Evolutionary conservation across 2,888 invertebrate genomes (phyloP), one percentile per base, ranked within the genome.

Genomic region (Boloria selene): DNA sequence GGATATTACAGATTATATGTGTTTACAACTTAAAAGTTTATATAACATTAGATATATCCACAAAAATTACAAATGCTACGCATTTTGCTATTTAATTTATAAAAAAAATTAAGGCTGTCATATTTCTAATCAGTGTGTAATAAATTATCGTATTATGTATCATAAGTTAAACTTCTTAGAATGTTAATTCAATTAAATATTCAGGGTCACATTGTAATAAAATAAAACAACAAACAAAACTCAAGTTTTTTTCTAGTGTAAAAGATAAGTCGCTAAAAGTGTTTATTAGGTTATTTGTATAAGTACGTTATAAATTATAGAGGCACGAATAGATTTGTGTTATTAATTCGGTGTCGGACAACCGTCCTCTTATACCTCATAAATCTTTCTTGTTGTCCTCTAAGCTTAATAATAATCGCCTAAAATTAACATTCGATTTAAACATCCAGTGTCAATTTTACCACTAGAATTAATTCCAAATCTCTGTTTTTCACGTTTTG

Each of bases 321-420:
- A 69, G 72, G 72, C 73, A 75, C 75, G 78, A 79, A 83, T 79
- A 79, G 74, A 75, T 72, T 76, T 77, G 74, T 79, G 79, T 83
- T 82, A 85, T 84, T 84, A 85, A 86, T 86, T 85, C 78, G 79
- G 71, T 62, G 55, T 67, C 67, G 65, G 55, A 59, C 38, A 64
- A 60, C 68, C 45, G 56, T 66, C 71, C 50, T 64, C 58, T 58
- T 52, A 65, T 38, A 55, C 31, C 14, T 7, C 67, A 67, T 72
- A 61, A 72, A 71, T 72, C 69, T 61, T 67, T 42, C 64, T 61
- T 17, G 67, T 51, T 58, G 59, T 62, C 55, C 61, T 59, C 67
- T 64, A 64, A 61, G 49, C 66, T 66, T 61, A 53, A 53, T 69
- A 66, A 17, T 56, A 56, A 26, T 61, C 44, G 56, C 18, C 22